These are phyloP conservation scores for Cistogaster globosa DNA, from an alignment of 2,888 invertebrate genomes.

Conservation along the genomic window DNA sequence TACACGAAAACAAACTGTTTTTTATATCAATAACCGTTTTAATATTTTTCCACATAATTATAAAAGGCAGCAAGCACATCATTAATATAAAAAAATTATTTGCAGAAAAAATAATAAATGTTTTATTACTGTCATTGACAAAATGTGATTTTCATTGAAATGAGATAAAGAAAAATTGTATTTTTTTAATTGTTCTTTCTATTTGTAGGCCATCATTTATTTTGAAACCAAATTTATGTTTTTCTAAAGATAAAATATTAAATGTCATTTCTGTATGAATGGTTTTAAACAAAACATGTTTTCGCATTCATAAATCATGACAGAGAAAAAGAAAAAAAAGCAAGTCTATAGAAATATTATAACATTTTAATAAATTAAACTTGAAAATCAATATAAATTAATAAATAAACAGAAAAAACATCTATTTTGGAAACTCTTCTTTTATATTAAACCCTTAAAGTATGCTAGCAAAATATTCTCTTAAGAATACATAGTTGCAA, in stretches of 20 bases:
- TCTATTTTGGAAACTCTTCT: no score
- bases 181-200: not conserved
- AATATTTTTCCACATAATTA: slow-evolving; percentile 2
- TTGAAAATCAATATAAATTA: no score
- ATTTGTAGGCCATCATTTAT: slow-evolving; percentile 16
- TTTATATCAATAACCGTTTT: slow-evolving; percentile 3
- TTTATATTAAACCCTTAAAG: no score
- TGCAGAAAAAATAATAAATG: slow-evolving; percentile 8
- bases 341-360: no score
- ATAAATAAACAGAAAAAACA: no score
- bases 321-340: no score
- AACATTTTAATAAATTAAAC: no score
- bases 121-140: slow-evolving; percentile 29
- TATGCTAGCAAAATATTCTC: no score
- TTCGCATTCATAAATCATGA: not conserved
- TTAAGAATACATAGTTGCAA: no score
- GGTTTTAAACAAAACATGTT: slow-evolving; percentile 9
- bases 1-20: not conserved
- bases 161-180: not conserved
- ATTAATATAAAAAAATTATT: not conserved
- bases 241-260: slow-evolving; percentile 40
- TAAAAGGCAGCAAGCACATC: slow-evolving; percentile 1
- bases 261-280: slow-evolving; percentile 21
- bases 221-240: slow-evolving; percentile 21
- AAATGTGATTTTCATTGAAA: slow-evolving; percentile 28